Evolutionary conservation across 1,140 invertebrate species (phyloP).

Genomic region (Ooceraea biroi): DNA sequence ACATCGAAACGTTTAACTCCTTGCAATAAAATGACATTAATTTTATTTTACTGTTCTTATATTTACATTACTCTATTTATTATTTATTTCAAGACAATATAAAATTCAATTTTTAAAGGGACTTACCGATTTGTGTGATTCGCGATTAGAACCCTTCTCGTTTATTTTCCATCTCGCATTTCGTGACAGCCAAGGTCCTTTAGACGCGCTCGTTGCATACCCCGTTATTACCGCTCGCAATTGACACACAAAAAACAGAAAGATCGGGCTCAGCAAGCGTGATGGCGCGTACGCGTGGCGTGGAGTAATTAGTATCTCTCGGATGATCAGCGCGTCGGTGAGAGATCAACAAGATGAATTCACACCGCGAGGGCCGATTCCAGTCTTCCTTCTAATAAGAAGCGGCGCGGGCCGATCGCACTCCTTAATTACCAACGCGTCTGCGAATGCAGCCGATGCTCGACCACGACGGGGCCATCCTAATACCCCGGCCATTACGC

Average conservation of each 20-base stretch:
- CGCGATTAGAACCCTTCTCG: neutral
- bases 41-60: too few relatives aligned
- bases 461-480: conserved; percentile 34
- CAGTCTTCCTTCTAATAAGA: conserved; percentile 56
- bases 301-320: conserved; percentile 46
- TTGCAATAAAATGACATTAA: too few relatives aligned
- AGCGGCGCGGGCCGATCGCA: conserved; percentile 43
- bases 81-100: neutral
- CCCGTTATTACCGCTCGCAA: conserved; percentile 15
- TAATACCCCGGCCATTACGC: conserved; percentile 66
- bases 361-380: conserved; percentile 37
- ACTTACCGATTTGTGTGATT: neutral
- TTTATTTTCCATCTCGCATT: neutral
- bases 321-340: conserved; percentile 9
- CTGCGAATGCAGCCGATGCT: conserved; percentile 8
- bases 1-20: too few relatives aligned
- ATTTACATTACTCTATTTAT: too few relatives aligned
- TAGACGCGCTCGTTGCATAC: neutral
- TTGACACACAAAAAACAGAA: conserved; percentile 24
- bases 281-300: conserved; percentile 28
- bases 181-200: neutral
- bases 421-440: conserved; percentile 58
- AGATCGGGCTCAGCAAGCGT: conserved; percentile 9
- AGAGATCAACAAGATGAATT: conserved; percentile 37
- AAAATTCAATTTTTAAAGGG: neutral